Percentiles rank a stretch among this genome's conserved stretches.
Evolutionary conservation across 2,888 invertebrate genomes (phyloP).

Genomic region (Eutolmus rufibarbis): DNA sequence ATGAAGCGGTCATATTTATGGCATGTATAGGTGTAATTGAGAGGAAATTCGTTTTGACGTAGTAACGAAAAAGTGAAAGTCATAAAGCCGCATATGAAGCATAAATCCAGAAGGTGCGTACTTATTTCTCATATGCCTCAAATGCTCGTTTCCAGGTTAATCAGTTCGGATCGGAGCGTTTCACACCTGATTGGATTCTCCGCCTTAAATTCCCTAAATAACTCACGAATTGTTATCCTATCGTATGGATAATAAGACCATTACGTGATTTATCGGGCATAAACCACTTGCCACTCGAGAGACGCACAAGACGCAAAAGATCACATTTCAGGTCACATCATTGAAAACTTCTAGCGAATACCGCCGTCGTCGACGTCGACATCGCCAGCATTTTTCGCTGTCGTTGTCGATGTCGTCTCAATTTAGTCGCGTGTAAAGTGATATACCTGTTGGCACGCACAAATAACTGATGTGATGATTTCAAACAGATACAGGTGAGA

Average conservation of each 20-base stretch:
- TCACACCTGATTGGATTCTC: not conserved
- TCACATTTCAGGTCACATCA: not conserved
- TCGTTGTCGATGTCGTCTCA: not conserved
- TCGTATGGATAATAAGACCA: not conserved
- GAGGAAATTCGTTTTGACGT: not conserved
- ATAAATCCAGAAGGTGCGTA: not conserved
- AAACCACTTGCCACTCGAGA: not conserved
- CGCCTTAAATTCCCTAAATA: not conserved
- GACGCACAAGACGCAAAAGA: not conserved
- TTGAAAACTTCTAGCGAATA: conserved; percentile 9
- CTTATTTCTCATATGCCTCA: not conserved
- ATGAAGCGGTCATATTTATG: not conserved
- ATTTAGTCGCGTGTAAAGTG: not conserved
- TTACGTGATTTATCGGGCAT: not conserved
- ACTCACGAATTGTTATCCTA: not conserved
- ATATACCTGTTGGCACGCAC: not conserved
- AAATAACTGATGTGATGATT: conserved; percentile 16
- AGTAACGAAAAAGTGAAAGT: not conserved
- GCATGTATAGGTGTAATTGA: not conserved
- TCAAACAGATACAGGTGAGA: not conserved
- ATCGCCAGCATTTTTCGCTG: not conserved
- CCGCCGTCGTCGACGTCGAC: not conserved
- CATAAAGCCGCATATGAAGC: not conserved
- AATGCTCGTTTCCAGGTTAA: not conserved
- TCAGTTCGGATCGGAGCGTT: not conserved